These are phyloP conservation scores for Mycalesis mineus DNA, from an alignment of 2,888 invertebrate genomes.

Conservation along the genomic window DNA sequence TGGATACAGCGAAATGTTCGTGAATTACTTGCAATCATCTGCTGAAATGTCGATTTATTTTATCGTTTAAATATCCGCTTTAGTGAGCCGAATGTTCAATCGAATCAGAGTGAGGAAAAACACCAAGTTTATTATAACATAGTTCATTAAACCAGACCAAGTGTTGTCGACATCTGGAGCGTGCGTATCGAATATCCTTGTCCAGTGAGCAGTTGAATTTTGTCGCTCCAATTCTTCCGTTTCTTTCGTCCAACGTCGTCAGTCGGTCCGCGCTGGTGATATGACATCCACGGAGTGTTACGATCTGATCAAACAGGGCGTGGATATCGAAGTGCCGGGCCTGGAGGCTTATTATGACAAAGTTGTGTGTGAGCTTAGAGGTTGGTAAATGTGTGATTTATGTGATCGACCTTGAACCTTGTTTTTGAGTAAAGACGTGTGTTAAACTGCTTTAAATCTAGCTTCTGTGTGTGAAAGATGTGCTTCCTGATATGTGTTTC, in stretches of 20 bases:
- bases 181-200: slow-evolving; percentile 73
- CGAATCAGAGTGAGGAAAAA: slow-evolving; percentile 14
- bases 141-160: slow-evolving; percentile 51
- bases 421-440: background rate
- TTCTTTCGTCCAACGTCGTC: slow-evolving; percentile 51
- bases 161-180: slow-evolving; percentile 68
- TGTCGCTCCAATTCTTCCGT: slow-evolving; percentile 74
- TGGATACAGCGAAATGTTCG: slow-evolving; percentile 25
- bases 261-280: slow-evolving; percentile 54
- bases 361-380: slow-evolving; percentile 78
- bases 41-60: slow-evolving; percentile 14
- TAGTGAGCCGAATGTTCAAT: background rate
- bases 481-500: background rate
- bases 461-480: background rate
- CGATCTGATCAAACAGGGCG: slow-evolving; percentile 70
- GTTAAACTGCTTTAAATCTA: too few relatives aligned
- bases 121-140: slow-evolving; percentile 19
- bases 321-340: slow-evolving; percentile 73
- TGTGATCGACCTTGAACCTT: background rate
- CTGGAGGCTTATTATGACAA: slow-evolving; percentile 78
- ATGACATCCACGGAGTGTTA: slow-evolving; percentile 75
- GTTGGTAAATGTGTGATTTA: slow-evolving; percentile 51
- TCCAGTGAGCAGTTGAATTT: slow-evolving; percentile 63
- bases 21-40: slow-evolving; percentile 13
- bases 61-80: background rate